Conservation (phyloP, 2,888 invertebrate genomes). For the Actias luna region DNA sequence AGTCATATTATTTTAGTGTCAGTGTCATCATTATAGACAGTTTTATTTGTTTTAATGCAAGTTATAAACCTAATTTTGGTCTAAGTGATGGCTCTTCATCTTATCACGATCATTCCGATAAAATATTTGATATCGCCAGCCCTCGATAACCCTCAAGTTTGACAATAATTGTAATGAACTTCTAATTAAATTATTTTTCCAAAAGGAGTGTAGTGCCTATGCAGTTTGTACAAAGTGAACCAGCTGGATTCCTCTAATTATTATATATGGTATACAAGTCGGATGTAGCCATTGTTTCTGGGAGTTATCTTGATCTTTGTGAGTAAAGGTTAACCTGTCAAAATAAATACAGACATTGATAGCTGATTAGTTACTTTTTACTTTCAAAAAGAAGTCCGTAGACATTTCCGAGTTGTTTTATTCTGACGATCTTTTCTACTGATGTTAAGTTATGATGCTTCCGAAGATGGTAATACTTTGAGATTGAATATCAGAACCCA, state of each 20-base stretch:
- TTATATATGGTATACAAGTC: not conserved
- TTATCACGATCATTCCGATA: no score
- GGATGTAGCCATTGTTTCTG: conserved; percentile 21
- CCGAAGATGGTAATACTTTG: not conserved
- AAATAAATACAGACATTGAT: conserved; percentile 21
- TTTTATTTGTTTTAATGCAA: no score
- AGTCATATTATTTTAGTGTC: no score
- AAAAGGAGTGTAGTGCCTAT: no score
- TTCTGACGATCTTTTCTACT: not conserved
- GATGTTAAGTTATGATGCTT: not conserved
- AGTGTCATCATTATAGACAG: no score
- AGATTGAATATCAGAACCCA: not conserved
- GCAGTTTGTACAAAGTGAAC: not conserved
- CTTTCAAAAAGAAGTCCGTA: conserved; percentile 9
- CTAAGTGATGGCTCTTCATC: no score
- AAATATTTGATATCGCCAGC: no score
- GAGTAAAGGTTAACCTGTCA: conserved; percentile 28
- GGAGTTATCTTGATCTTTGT: conserved; percentile 28
- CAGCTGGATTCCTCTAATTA: not conserved
- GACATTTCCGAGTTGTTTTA: not conserved
- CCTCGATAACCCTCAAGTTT: no score
- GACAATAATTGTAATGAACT: no score
- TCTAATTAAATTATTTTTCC: no score
- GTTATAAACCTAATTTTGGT: no score
- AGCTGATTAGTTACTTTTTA: conserved; percentile 21